Percentiles rank a stretch among this genome's conserved stretches.
Evolutionary conservation across 1,140 invertebrate species (phyloP).

Genomic region (Zaprionus vittiger): DNA sequence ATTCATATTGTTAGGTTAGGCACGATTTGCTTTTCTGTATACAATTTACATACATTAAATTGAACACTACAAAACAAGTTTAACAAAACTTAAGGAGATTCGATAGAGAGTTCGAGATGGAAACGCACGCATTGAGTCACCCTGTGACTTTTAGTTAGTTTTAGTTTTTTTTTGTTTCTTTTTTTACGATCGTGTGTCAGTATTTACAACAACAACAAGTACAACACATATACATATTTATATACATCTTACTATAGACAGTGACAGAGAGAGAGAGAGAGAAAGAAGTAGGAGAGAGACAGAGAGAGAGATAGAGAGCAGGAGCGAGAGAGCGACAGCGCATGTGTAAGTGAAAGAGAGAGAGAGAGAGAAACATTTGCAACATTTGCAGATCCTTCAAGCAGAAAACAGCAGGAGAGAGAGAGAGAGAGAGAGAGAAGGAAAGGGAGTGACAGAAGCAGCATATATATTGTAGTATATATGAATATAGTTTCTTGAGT

Average conservation of each 20-base stretch:
- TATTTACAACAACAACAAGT: slow-evolving; percentile 58
- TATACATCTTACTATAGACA: slow-evolving; percentile 21
- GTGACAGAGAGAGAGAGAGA: slow-evolving; percentile 14
- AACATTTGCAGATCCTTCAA: neutral
- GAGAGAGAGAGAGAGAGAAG: slow-evolving; percentile 6
- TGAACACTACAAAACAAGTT: slow-evolving; percentile 84
- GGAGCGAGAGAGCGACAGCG: slow-evolving; percentile 1
- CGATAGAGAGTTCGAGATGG: slow-evolving; percentile 10
- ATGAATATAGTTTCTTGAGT: slow-evolving; percentile 3
- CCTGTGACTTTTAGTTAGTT: slow-evolving; percentile 4
- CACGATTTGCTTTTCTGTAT: slow-evolving; percentile 82
- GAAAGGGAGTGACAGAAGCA: slow-evolving; percentile 9
- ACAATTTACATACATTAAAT: slow-evolving; percentile 81
- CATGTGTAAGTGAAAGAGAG: neutral
- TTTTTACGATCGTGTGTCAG: slow-evolving; percentile 10
- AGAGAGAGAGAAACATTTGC: neutral
- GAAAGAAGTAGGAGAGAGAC: slow-evolving; percentile 10
- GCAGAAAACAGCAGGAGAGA: slow-evolving; percentile 3
- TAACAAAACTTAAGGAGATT: slow-evolving; percentile 84
- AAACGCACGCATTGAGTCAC: slow-evolving; percentile 13
- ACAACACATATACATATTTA: slow-evolving; percentile 44
- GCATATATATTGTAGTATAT: slow-evolving; percentile 26
- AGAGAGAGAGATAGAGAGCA: slow-evolving; percentile 22
- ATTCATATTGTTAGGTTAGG: slow-evolving; percentile 45
- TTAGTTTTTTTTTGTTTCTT: neutral